Percentiles rank a stretch among this genome's conserved stretches.
phyloP scores from a whole-genome alignment of 2,888 invertebrate genomes.

The Geotrupes spiniger region DNA sequence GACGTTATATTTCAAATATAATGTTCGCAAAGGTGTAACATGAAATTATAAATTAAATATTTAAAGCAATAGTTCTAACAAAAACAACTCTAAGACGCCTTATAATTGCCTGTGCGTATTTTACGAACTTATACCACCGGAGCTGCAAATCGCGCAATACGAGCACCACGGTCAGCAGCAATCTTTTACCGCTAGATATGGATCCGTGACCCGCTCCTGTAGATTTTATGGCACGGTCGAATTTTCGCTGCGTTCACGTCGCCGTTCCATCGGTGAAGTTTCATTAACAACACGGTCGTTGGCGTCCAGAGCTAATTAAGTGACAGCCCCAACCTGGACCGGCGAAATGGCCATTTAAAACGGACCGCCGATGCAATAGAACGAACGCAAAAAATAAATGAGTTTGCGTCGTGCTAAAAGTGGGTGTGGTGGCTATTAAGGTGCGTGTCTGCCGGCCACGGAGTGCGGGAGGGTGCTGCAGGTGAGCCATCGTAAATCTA shows the following conservation, averaged over 20 bases:
- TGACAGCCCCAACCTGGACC: conserved; percentile 31
- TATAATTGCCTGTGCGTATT: too few species aligned
- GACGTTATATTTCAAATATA: too few species aligned
- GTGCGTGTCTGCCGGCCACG: conserved; percentile 12
- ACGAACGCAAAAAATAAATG: conserved; percentile 37
- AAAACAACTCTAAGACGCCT: too few species aligned
- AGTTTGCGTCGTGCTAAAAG: conserved; percentile 38
- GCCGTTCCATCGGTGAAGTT: conserved; percentile 10
- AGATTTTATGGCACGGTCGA: conserved; percentile 1
- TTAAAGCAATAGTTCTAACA: too few species aligned
- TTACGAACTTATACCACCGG: too few species aligned
- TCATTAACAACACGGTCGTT: conserved; percentile 25
- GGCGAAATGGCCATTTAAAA: conserved; percentile 32
- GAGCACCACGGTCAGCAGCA: background rate
- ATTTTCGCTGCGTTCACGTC: background rate
- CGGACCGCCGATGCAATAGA: conserved; percentile 27
- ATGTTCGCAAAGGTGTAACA: too few species aligned
- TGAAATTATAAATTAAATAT: too few species aligned
- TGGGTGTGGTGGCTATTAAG: conserved; percentile 37
- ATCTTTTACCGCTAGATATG: background rate
- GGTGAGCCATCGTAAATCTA: conserved; percentile 20
- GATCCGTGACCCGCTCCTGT: conserved; percentile 5
- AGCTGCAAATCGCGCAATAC: conserved; percentile 1
- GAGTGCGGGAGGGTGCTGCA: background rate
- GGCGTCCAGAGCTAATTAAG: conserved; percentile 32